A percentile compares a stretch with the other conserved stretches of the same genome.
phyloP scores from a whole-genome alignment of 2,888 invertebrate species.

The Clitarchus hookeri region DNA sequence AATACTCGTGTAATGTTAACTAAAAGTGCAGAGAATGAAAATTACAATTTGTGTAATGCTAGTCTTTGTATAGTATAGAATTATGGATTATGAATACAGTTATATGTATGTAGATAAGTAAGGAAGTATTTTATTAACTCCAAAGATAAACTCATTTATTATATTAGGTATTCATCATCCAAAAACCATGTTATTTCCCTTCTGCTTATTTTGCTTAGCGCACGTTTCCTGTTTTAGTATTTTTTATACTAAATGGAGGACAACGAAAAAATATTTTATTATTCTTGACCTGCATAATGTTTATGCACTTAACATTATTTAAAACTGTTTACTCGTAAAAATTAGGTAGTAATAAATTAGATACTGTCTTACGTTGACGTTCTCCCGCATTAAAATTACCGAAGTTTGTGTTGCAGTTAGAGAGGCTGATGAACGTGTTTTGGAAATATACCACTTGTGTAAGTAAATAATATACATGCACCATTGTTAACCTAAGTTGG shows the following conservation, averaged over 20 bases:
- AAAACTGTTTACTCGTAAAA: neutral
- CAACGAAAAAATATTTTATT: slow-evolving; percentile 29
- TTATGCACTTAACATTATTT: neutral
- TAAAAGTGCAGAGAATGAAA: slow-evolving; percentile 23
- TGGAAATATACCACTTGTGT: neutral
- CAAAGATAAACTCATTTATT: slow-evolving; percentile 38
- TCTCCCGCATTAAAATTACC: neutral
- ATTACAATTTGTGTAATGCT: slow-evolving; percentile 37
- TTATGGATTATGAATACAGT: slow-evolving; percentile 28
- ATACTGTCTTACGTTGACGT: neutral
- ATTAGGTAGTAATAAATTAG: neutral
- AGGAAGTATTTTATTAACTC: slow-evolving; percentile 39
- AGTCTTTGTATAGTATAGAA: slow-evolving; percentile 40
- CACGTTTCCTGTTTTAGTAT: neutral
- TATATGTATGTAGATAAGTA: slow-evolving; percentile 18
- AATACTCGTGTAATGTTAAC: slow-evolving; percentile 4
- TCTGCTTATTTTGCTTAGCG: slow-evolving; percentile 12
- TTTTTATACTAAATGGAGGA: slow-evolving; percentile 20
- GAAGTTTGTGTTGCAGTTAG: neutral
- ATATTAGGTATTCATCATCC: slow-evolving; percentile 23
- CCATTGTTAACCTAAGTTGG: neutral
- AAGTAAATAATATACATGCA: neutral
- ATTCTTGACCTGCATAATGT: slow-evolving; percentile 15
- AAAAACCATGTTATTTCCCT: slow-evolving; percentile 18
- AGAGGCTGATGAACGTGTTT: neutral